Percentiles rank a stretch among this genome's conserved stretches.
phyloP scores from a whole-genome alignment of 2,113 vertebrate species.

The Eolophus roseicapilla region DNA sequence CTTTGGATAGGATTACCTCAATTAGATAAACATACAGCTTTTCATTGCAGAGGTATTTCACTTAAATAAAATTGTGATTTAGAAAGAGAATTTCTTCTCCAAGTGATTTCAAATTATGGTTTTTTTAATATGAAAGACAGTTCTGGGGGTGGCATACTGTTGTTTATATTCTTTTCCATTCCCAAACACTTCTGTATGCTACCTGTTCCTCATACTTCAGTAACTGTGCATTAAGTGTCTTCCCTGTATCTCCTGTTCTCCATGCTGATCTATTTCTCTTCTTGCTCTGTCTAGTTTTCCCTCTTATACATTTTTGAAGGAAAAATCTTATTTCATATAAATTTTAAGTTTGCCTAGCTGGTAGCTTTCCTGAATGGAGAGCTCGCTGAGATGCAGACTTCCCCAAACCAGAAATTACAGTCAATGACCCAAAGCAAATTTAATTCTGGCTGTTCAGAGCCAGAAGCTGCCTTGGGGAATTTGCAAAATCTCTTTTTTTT shows the following conservation, averaged over 20 bases:
- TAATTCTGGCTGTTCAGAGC: not conserved
- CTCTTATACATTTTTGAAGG: not conserved
- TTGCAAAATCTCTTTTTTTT: not conserved
- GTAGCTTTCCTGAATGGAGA: not conserved
- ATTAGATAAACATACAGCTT: not conserved
- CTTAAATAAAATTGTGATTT: not conserved
- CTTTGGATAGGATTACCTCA: not conserved
- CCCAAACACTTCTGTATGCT: not conserved
- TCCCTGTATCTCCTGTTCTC: not conserved
- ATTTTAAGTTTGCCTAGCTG: not conserved
- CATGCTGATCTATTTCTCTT: not conserved
- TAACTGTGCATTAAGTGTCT: accelerated
- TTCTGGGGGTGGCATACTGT: not conserved
- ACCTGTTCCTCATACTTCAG: not conserved
- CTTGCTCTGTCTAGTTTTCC: not conserved
- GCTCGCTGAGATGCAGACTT: not conserved
- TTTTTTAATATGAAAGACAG: not conserved
- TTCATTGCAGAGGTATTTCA: not conserved
- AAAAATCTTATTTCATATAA: not conserved
- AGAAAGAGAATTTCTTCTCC: not conserved
- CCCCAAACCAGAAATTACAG: not conserved
- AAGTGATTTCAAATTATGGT: not conserved
- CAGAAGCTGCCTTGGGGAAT: not conserved
- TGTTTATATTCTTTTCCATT: not conserved
- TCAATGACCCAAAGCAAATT: not conserved